Conservation (phyloP, 2,888 invertebrate species). For the Sepiola atlantica region DNA sequence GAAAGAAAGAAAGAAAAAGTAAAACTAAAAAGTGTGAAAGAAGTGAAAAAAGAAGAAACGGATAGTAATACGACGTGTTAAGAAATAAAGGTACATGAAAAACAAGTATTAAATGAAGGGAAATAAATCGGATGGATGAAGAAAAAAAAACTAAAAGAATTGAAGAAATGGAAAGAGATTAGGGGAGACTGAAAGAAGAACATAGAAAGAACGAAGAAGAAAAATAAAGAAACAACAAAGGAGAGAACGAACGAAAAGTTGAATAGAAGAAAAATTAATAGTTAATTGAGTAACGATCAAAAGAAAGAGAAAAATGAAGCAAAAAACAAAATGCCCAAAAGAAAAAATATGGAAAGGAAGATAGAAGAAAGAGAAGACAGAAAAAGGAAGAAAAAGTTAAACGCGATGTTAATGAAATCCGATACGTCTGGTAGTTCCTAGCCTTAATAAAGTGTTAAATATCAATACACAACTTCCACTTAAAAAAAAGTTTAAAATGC, state of each 20-base stretch:
- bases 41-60: neutral
- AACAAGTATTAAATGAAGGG: neutral
- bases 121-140: neutral
- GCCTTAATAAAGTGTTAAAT: constrained; percentile 32
- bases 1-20: neutral
- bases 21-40: neutral
- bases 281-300: neutral
- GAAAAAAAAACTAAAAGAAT: neutral
- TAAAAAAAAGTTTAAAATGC: neutral
- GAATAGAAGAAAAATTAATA: neutral
- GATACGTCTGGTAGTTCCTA: neutral
- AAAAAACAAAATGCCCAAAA: neutral
- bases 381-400: neutral
- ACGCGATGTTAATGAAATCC: neutral
- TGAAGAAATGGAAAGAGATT: neutral
- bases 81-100: neutral
- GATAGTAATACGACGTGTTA: no score
- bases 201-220: neutral
- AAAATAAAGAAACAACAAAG: neutral
- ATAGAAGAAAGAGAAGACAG: neutral
- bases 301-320: neutral
- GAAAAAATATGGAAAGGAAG: neutral
- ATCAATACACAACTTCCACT: neutral
- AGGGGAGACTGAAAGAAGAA: neutral
- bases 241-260: neutral